Evolutionary conservation across 2,888 invertebrate species (phyloP).

Genomic region (Tinea trinotella): DNA sequence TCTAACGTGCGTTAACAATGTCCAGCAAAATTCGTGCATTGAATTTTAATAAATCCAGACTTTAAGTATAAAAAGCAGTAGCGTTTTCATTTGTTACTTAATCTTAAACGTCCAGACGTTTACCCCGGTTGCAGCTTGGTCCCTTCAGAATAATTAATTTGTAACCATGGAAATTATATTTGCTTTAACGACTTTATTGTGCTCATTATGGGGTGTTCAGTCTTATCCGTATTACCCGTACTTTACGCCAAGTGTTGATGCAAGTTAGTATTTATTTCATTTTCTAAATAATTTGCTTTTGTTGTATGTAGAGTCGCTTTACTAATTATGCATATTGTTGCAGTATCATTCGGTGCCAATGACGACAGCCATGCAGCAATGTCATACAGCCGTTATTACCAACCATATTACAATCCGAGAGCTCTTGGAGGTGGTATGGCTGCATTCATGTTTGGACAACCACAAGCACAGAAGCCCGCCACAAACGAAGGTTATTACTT

Average conservation of each 20-base stretch:
- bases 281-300: constrained; percentile 9
- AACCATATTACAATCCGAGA: constrained; percentile 51
- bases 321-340: no score
- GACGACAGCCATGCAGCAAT: constrained; percentile 54
- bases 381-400: constrained; percentile 60
- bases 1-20: constrained; percentile 40
- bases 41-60: constrained; percentile 58
- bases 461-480: constrained; percentile 36
- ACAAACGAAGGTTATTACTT: constrained; percentile 44
- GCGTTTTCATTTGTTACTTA: constrained; percentile 39
- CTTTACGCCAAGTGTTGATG: constrained; percentile 52
- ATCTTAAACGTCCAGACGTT: constrained; percentile 26
- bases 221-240: constrained; percentile 55
- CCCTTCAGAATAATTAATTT: not conserved
- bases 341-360: constrained; percentile 53
- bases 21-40: constrained; percentile 35
- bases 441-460: constrained; percentile 52
- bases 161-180: constrained; percentile 39
- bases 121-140: not conserved
- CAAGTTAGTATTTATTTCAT: constrained; percentile 42
- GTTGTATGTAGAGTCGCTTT: no score
- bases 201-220: constrained; percentile 40
- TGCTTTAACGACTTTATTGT: constrained; percentile 37
- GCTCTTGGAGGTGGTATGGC: constrained; percentile 50
- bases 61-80: constrained; percentile 54